phyloP scores from a whole-genome alignment of 2,888 invertebrate species.

The Pristionchus exspectatus region DNA sequence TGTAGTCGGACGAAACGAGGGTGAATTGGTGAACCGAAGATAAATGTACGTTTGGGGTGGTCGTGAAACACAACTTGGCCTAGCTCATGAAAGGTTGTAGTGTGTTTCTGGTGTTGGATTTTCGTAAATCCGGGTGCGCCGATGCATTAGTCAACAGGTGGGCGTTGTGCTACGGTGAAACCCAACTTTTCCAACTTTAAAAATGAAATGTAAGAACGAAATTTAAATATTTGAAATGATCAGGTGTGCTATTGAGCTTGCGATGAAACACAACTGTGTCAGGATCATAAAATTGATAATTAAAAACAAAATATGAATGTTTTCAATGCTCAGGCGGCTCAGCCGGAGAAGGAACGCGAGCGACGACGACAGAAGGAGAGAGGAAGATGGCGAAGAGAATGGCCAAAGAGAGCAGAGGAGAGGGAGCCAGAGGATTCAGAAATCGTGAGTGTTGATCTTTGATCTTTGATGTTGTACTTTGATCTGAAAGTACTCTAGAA shows the following conservation, averaged over 20 bases:
- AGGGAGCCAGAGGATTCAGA: neutral
- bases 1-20: too few species aligned
- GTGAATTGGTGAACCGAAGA: too few species aligned
- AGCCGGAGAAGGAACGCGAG: constrained; percentile 50
- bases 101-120: too few species aligned
- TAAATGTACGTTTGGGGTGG: too few species aligned
- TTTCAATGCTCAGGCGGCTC: neutral
- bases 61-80: too few species aligned
- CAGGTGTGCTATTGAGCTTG: neutral
- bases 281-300: neutral
- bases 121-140: too few species aligned
- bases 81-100: too few species aligned
- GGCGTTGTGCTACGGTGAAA: neutral
- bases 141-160: too few species aligned
- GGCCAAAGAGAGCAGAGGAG: constrained; percentile 15
- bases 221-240: neutral
- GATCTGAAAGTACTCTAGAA: too few species aligned
- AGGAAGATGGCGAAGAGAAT: constrained; percentile 33
- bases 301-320: neutral
- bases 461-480: neutral
- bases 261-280: neutral
- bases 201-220: neutral
- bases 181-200: neutral
- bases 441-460: constrained; percentile 33
- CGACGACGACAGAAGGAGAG: constrained; percentile 33